phyloP scores from a whole-genome alignment of 2,113 vertebrate genomes.

The Hippocampus comes region DNA sequence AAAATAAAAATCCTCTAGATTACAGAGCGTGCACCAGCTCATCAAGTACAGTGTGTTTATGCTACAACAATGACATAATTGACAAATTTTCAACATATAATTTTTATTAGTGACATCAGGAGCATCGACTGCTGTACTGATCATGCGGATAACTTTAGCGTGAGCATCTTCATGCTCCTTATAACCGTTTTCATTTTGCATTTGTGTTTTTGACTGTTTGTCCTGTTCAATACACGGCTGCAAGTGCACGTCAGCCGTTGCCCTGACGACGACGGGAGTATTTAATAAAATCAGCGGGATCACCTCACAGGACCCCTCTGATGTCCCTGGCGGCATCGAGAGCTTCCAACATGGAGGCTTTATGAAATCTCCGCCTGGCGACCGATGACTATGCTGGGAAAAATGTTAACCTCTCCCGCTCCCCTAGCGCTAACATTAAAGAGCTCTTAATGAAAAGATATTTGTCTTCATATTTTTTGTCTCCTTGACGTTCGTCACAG shows the following conservation, averaged over 20 bases:
- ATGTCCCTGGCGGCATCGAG: slow-evolving; percentile 49
- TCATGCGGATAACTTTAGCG: no score
- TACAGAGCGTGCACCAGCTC: no score
- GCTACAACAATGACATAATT: no score
- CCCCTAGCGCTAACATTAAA: not conserved
- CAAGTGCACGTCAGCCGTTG: not conserved
- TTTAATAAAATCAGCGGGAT: slow-evolving; percentile 54
- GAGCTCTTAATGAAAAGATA: slow-evolving; percentile 4
- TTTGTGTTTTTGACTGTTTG: no score
- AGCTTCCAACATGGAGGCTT: slow-evolving; percentile 46
- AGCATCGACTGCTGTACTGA: no score
- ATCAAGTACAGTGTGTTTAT: no score
- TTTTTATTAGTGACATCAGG: no score
- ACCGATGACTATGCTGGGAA: slow-evolving; percentile 9
- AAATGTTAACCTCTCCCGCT: not conserved
- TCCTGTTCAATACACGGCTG: no score
- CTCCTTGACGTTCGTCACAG: not conserved
- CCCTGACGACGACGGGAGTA: not conserved
- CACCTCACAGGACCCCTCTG: slow-evolving; percentile 25
- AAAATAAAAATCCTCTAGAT: no score
- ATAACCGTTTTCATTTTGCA: no score
- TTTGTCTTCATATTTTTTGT: slow-evolving; percentile 1
- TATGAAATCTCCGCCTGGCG: slow-evolving; percentile 53
- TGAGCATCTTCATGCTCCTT: no score
- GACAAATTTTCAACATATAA: no score